These are phyloP conservation scores for Nycteola revayana DNA, from an alignment of 2,888 invertebrate genomes.

Conservation along the genomic window DNA sequence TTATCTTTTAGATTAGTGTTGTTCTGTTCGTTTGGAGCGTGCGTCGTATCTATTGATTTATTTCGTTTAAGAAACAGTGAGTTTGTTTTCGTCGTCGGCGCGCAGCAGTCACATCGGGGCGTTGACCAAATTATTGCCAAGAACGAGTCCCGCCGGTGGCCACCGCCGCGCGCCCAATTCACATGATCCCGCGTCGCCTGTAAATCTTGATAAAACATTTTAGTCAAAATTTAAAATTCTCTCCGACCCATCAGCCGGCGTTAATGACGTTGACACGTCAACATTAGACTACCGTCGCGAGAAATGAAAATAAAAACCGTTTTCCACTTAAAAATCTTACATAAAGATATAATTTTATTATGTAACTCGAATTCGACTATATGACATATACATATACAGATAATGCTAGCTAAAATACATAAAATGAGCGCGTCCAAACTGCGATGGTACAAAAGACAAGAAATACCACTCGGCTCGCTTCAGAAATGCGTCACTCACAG, in stretches of 20 bases:
- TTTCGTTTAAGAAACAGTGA: slow-evolving; percentile 27
- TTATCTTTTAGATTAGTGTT: slow-evolving; percentile 58
- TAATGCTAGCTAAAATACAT: slow-evolving; percentile 34
- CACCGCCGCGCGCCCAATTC: slow-evolving; percentile 42
- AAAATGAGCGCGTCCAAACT: slow-evolving; percentile 23
- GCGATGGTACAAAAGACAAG: slow-evolving; percentile 35
- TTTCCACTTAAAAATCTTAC: slow-evolving; percentile 27
- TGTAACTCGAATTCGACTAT: too few species aligned
- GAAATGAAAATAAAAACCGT: slow-evolving; percentile 29
- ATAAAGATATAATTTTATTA: slow-evolving; percentile 35
- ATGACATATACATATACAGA: slow-evolving; percentile 30
- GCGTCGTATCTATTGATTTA: slow-evolving; percentile 39
- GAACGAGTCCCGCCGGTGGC: slow-evolving; percentile 61
- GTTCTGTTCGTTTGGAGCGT: slow-evolving; percentile 25
- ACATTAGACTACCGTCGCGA: slow-evolving; percentile 24
- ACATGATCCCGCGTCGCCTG: slow-evolving; percentile 45
- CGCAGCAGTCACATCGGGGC: slow-evolving; percentile 46
- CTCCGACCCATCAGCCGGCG: slow-evolving; percentile 31
- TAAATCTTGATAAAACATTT: slow-evolving; percentile 61
- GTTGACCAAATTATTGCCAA: slow-evolving; percentile 75
- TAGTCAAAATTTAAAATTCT: slow-evolving; percentile 49
- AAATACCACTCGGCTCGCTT: slow-evolving; percentile 34
- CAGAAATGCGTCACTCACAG: slow-evolving; percentile 64
- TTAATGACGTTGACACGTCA: slow-evolving; percentile 41
- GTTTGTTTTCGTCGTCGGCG: slow-evolving; percentile 34